Evolutionary conservation across 2,888 invertebrate genomes (phyloP).

Genomic region (Nomada lathburiana): DNA sequence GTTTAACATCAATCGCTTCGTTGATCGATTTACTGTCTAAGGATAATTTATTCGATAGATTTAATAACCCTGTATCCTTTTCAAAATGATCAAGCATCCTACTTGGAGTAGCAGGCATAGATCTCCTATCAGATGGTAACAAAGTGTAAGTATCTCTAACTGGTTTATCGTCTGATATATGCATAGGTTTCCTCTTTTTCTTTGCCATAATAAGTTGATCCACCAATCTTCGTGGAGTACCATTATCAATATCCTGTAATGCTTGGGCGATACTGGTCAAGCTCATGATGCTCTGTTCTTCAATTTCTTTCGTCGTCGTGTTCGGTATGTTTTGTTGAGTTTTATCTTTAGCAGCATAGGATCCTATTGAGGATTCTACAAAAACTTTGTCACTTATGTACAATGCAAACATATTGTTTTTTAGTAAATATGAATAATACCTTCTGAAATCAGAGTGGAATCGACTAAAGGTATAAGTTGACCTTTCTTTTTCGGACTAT

Average conservation of each 20-base stretch:
- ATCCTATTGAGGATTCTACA: constrained; percentile 36
- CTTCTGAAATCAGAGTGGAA: constrained; percentile 73
- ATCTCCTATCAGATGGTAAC: constrained; percentile 57
- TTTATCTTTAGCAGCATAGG: constrained; percentile 32
- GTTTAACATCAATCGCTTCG: constrained; percentile 40
- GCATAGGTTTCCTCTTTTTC: constrained; percentile 62
- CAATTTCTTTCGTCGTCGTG: constrained; percentile 57
- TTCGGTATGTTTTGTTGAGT: constrained; percentile 25
- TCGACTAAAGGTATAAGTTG: constrained; percentile 75
- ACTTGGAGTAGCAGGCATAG: constrained; percentile 65
- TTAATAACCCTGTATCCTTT: constrained; percentile 30
- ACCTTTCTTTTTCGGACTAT: constrained; percentile 74
- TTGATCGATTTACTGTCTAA: constrained; percentile 70
- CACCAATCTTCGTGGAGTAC: constrained; percentile 78
- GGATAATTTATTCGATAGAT: constrained; percentile 71
- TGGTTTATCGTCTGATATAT: constrained; percentile 42
- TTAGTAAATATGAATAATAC: constrained; percentile 59
- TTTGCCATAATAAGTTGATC: constrained; percentile 79
- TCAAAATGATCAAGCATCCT: constrained; percentile 27
- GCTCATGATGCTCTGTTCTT: constrained; percentile 79
- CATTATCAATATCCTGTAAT: constrained; percentile 75
- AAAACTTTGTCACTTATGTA: not conserved
- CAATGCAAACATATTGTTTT: not conserved
- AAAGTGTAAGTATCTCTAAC: constrained; percentile 68
- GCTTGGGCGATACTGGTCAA: constrained; percentile 78